Evolutionary conservation across 2,888 invertebrate species (phyloP).

Genomic region (Aromia moschata): DNA sequence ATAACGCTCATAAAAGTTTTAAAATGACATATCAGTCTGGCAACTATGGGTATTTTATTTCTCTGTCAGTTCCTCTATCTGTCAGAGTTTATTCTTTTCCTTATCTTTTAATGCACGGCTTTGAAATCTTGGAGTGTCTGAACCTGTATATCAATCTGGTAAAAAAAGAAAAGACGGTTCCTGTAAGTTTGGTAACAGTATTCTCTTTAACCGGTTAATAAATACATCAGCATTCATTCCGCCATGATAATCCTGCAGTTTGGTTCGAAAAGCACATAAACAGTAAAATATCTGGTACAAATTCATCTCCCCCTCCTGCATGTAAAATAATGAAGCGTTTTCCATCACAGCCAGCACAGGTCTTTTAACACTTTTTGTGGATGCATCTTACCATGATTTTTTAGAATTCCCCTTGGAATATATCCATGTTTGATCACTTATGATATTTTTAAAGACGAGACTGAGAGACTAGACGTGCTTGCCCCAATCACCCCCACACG

Average conservation of each 20-base stretch:
- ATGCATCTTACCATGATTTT: slow-evolving; percentile 28
- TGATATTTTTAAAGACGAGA: no score
- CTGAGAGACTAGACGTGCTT: no score
- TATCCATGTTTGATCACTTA: no score
- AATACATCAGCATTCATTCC: neutral
- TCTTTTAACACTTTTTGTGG: slow-evolving; percentile 26
- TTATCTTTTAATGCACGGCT: no score
- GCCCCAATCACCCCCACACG: neutral
- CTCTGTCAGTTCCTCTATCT: no score
- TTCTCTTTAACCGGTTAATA: neutral
- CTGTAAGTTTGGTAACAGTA: neutral
- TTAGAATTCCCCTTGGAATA: no score
- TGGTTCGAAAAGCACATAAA: neutral
- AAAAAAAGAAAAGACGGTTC: slow-evolving; percentile 1
- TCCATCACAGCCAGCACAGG: slow-evolving; percentile 23
- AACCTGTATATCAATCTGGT: no score
- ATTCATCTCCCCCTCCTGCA: slow-evolving; percentile 25
- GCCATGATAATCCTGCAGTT: slow-evolving; percentile 1
- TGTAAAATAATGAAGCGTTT: slow-evolving; percentile 34
- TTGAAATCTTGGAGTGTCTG: no score
- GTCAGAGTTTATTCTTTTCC: no score
- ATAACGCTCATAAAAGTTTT: no score
- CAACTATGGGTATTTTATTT: no score
- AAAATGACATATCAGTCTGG: no score
- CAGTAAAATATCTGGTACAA: neutral